Conservation (phyloP, 2,797 vertebrate genomes). For the Apogon talboti region DNA sequence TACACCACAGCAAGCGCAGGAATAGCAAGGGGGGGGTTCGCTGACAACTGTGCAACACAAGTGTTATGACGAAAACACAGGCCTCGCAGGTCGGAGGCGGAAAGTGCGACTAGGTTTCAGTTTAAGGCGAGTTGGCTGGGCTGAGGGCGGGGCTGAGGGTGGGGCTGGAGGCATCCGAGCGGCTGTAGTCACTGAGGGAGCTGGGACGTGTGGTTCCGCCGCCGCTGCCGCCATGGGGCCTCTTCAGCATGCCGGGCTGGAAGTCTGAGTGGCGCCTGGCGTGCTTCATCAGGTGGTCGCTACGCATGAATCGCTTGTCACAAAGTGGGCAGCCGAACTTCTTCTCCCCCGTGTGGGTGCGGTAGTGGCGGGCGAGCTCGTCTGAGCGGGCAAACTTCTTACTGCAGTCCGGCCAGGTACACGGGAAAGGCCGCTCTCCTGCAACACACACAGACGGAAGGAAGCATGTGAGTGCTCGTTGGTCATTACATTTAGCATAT, state of each 20-base stretch:
- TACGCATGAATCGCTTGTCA: constrained; percentile 98
- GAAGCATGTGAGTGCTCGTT: constrained; percentile 4
- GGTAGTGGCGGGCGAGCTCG: constrained; percentile 96
- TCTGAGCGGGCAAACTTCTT: constrained; percentile 99
- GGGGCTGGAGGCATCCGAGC: constrained; percentile 96
- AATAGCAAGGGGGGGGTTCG: constrained; percentile 71
- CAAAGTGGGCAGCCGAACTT: constrained; percentile 96
- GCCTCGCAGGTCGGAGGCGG: constrained; percentile 74
- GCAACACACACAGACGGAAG: constrained; percentile 31
- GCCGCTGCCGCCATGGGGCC: constrained; percentile 78
- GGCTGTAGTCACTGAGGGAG: constrained; percentile 97
- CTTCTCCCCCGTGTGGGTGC: constrained; percentile 98
- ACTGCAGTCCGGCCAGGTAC: constrained; percentile 95
- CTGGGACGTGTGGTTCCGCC: constrained; percentile 83
- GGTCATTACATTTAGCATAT: background rate
- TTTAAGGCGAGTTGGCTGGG: constrained; percentile 96
- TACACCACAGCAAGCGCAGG: constrained; percentile 86
- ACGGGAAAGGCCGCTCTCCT: constrained; percentile 97
- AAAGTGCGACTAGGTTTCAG: constrained; percentile 84
- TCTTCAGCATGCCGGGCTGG: constrained; percentile 94
- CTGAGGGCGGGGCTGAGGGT: constrained; percentile 88
- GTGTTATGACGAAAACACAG: constrained; percentile 74
- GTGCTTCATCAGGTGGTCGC: constrained; percentile 97
- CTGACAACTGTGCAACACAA: constrained; percentile 83
- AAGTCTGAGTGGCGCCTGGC: constrained; percentile 95